phyloP scores from a whole-genome alignment of 2,113 vertebrate species.

The Prietella phreatophila region DNA sequence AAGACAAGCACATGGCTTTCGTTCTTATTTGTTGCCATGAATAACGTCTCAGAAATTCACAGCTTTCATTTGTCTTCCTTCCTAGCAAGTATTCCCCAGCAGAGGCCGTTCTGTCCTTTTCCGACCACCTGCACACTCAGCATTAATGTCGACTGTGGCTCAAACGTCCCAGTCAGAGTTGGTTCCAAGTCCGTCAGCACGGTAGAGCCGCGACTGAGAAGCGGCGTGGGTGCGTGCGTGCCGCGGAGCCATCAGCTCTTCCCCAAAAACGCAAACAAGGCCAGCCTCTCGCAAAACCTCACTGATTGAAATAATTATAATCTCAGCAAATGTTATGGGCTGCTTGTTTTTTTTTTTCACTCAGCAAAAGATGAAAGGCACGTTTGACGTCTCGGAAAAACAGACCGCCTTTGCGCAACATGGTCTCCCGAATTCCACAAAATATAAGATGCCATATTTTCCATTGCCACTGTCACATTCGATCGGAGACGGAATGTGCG shows the following conservation, averaged over 20 bases:
- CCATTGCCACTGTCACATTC: slow-evolving; percentile 13
- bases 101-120: neutral
- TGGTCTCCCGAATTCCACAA: slow-evolving; percentile 30
- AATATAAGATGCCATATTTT: slow-evolving; percentile 20
- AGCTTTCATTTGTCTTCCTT: neutral
- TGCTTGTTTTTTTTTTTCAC: slow-evolving; percentile 41
- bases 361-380: slow-evolving; percentile 55
- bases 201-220: slow-evolving; percentile 23
- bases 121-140: neutral
- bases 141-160: neutral
- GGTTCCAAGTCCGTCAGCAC: slow-evolving; percentile 1
- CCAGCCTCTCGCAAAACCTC: slow-evolving; percentile 46
- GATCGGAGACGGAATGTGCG: neutral
- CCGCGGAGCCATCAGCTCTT: slow-evolving; percentile 25
- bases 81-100: neutral
- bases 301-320: slow-evolving; percentile 63
- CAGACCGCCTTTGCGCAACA: slow-evolving; percentile 33
- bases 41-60: neutral
- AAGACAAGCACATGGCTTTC: slow-evolving; percentile 26
- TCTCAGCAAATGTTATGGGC: slow-evolving; percentile 48
- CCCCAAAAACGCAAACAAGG: slow-evolving; percentile 47
- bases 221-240: slow-evolving; percentile 16
- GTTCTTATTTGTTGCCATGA: slow-evolving; percentile 1
- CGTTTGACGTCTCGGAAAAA: slow-evolving; percentile 48
- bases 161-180: slow-evolving; percentile 3